Evolutionary conservation across 2,888 invertebrate species (phyloP), one percentile per base, ranked within the genome.

Genomic region (Cheilosia vernalis): DNA sequence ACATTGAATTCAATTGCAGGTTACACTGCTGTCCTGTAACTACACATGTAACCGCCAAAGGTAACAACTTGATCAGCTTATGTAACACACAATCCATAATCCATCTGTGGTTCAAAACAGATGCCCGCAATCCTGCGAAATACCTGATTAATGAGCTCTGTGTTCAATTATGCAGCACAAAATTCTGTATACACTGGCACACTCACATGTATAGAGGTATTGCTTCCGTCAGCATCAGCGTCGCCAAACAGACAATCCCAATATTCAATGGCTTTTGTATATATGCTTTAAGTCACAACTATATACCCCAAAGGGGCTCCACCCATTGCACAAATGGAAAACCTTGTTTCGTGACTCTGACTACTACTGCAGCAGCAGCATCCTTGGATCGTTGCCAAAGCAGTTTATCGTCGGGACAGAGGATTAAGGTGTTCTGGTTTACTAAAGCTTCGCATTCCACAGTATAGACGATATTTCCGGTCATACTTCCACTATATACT

Each of bases 341-440:
- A 61, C 21, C 64, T 42, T 70, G 60, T 70, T 82, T 82, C 56
- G 60, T 77, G 53, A 37, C 13, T 13, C 13, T 13, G 37, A 37
- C 67, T 69, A 60, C 69, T 58, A 56, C 63, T 56, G 49, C 74
- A 58, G 64, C 78, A 64, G 81, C 69, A 56, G 63, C 76, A 81
- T 80, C 60, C 60, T 84, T 84, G 84, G 80, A 80, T 70, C 55
- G 47, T 66, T 84, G 84, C 84, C 84, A 84, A 84, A 80, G 69
- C 64, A 76, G 84, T 84, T 84, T 84, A 84, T 84, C 64, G 74
- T 70, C 69, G 63, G 74, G 74, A 80, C 74, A 70, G 74, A 69
- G 80, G 74, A 83, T 83, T 79, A 79, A 80, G 69, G 80, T 80
- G 80, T 79, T 74, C 56, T 56, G 73, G 47, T 53, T 79, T 79